A percentile compares a stretch with the other conserved stretches of the same genome.
Conservation (phyloP, 2,113 vertebrate species). For the Lycocorax pyrrhopterus region DNA sequence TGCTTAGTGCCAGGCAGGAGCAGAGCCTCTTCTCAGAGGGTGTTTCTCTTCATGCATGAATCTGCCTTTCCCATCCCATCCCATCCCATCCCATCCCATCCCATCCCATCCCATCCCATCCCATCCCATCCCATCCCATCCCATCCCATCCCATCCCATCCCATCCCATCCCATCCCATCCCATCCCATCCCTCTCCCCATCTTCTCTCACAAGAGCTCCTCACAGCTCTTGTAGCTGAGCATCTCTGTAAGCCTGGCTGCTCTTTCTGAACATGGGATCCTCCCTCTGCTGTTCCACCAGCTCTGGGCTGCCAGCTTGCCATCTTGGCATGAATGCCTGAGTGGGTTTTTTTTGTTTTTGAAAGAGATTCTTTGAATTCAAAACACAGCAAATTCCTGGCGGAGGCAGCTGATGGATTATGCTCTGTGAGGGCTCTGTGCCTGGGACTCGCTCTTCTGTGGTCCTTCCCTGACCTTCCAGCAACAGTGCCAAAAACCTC, state of each 20-base stretch:
- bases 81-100: background rate
- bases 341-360: background rate
- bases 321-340: background rate
- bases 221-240: rapidly evolving
- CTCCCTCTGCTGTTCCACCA: background rate
- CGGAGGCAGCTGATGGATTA: background rate
- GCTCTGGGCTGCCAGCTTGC: background rate
- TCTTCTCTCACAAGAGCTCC: background rate
- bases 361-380: conserved; percentile 25
- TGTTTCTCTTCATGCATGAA: background rate
- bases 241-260: background rate
- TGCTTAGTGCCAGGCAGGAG: background rate
- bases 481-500: background rate
- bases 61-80: background rate
- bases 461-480: background rate
- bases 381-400: conserved; percentile 8
- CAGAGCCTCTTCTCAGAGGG: background rate
- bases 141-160: too few relatives aligned
- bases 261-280: background rate
- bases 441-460: background rate
- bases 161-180: too few relatives aligned
- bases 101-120: too few relatives aligned
- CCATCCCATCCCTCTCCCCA: background rate
- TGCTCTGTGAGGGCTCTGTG: background rate
- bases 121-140: too few relatives aligned